Percentiles rank a stretch among this genome's conserved stretches.
Evolutionary conservation across 2,113 vertebrate genomes (phyloP).

Genomic region (Monopterus albus): DNA sequence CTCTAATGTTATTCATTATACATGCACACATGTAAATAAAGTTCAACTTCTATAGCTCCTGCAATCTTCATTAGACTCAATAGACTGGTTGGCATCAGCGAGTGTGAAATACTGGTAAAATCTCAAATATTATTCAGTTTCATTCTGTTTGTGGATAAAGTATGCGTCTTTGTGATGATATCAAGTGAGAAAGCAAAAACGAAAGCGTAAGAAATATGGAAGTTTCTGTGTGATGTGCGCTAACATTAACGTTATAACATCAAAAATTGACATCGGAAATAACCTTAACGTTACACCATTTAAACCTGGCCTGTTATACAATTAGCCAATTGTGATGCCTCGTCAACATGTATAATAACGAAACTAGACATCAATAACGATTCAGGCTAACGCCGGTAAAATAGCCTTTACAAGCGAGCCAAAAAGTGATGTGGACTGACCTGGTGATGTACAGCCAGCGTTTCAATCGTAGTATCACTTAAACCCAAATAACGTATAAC

Average conservation of each 20-base stretch:
- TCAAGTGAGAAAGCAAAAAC: background rate
- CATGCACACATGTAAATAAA: background rate
- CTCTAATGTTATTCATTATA: background rate
- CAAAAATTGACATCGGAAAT: too few species aligned
- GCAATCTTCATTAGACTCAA: background rate
- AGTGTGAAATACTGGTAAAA: too few species aligned
- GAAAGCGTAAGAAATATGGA: too few species aligned
- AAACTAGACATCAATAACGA: too few species aligned
- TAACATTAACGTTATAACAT: too few species aligned
- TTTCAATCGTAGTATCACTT: background rate
- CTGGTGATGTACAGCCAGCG: background rate
- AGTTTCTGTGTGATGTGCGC: background rate
- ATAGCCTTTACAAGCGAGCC: background rate
- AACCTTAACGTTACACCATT: too few species aligned
- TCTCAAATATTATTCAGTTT: too few species aligned
- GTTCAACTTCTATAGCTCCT: too few species aligned
- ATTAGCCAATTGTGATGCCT: too few species aligned
- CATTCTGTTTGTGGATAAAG: background rate
- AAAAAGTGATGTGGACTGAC: conserved; percentile 22
- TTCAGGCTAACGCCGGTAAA: background rate
- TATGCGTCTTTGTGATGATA: background rate
- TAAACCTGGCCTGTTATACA: too few species aligned
- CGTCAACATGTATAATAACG: too few species aligned
- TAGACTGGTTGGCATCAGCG: too few species aligned
- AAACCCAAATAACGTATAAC: background rate